phyloP scores from a whole-genome alignment of 2,113 vertebrate species.

The Cromileptes altivelis region DNA sequence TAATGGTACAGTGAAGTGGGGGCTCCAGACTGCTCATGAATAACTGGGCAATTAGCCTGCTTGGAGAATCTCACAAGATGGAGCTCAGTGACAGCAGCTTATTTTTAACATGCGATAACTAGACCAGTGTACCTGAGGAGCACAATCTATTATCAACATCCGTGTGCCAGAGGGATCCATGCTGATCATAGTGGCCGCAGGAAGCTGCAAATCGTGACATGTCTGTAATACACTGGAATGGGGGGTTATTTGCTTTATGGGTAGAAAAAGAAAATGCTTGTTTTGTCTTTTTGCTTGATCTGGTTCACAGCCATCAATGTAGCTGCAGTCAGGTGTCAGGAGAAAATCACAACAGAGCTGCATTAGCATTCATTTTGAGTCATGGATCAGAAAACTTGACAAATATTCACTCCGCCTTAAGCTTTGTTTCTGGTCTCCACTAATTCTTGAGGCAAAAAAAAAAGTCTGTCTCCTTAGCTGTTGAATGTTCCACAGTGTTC shows the following conservation, averaged over 20 bases:
- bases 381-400: background rate
- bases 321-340: background rate
- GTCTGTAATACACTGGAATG: conserved; percentile 27
- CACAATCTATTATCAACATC: conserved; percentile 35
- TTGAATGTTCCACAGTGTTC: background rate
- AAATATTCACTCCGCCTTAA: background rate
- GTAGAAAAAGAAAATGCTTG: conserved; percentile 8
- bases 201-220: conserved; percentile 22
- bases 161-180: background rate
- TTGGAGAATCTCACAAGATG: conserved; percentile 38
- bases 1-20: conserved; percentile 40
- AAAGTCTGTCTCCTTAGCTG: background rate
- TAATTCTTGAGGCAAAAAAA: background rate
- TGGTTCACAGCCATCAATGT: background rate
- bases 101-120: conserved; percentile 41
- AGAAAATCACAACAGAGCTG: conserved; percentile 3
- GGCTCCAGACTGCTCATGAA: conserved; percentile 61
- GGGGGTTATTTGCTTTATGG: background rate
- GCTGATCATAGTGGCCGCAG: conserved; percentile 33
- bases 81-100: conserved; percentile 53
- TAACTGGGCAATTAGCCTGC: conserved; percentile 67
- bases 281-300: conserved; percentile 25
- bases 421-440: background rate
- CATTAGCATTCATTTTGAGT: background rate
- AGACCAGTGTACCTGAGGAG: conserved; percentile 30